Conservation (phyloP, 2,113 vertebrate genomes). For the human (Homo sapiens) region GRCh38 chr2:198574001-198574500, state of each 20-base stretch:
- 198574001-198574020: not conserved
- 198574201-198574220: too few species aligned
- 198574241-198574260: too few species aligned
- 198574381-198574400: conserved; percentile 33
- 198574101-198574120: too few species aligned
- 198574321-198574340: not conserved
- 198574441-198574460: conserved; percentile 53
- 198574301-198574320: not conserved
- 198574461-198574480: conserved; percentile 56
- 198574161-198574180: too few species aligned
- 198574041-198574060: not conserved
- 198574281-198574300: too few species aligned
- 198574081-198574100: too few species aligned
- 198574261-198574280: too few species aligned
- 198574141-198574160: too few species aligned
- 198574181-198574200: too few species aligned
- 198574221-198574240: too few species aligned
- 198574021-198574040: not conserved
- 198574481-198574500: conserved; percentile 56
- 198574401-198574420: conserved; percentile 37
- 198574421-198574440: not conserved
- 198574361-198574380: not conserved
- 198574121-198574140: too few species aligned
- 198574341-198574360: not conserved
- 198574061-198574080: too few species aligned